Percentiles rank a stretch among this genome's conserved stretches.
Evolutionary conservation across 1,140 invertebrate species (phyloP).

Genomic region (Alviniconcha marisindica): DNA sequence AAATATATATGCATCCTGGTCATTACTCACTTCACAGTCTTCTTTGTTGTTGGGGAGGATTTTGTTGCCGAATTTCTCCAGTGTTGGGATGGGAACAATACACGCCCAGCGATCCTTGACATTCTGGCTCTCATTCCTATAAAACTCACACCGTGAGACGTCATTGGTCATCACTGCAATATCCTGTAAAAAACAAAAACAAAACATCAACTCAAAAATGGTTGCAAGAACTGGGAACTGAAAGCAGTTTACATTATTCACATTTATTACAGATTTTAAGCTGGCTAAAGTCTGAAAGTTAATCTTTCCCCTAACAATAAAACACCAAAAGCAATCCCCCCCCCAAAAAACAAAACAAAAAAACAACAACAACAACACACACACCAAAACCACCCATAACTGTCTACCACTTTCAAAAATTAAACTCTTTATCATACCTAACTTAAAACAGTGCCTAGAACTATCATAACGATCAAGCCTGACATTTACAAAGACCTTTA

Average conservation of each 20-base stretch:
- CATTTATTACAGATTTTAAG: neutral
- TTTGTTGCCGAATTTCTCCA: conserved; percentile 51
- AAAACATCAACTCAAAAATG: neutral
- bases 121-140: conserved; percentile 71
- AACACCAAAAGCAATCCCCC: no score
- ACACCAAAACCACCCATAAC: no score
- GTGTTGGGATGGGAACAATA: conserved; percentile 53
- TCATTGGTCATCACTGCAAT: conserved; percentile 75
- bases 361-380: no score
- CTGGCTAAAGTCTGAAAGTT: neutral
- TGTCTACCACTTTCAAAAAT: no score
- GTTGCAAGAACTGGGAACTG: no score
- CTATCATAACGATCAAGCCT: no score
- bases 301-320: neutral
- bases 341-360: no score
- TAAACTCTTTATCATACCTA: no score
- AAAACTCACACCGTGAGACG: conserved; percentile 66
- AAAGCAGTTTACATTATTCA: no score
- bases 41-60: conserved; percentile 69
- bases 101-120: conserved; percentile 71
- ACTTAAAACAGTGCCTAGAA: no score
- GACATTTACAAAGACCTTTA: no score
- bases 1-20: no score
- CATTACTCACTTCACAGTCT: conserved; percentile 69
- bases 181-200: conserved; percentile 64